A percentile compares a stretch with the other conserved stretches of the same genome.
Evolutionary conservation across 2,113 vertebrate species (phyloP).

Genomic region (Myrmecobius fasciatus): DNA sequence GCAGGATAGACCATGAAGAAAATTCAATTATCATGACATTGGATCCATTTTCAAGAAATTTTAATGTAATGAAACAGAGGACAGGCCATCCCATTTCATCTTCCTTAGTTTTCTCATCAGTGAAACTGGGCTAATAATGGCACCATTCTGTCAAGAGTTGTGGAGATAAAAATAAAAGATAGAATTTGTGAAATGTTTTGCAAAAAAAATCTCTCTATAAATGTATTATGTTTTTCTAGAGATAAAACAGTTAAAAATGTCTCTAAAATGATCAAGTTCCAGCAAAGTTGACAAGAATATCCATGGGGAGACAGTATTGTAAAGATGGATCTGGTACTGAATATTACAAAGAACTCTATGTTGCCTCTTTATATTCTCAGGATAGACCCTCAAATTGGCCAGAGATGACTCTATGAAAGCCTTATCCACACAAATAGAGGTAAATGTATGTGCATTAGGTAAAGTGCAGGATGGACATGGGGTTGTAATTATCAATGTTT

Average conservation of each 20-base stretch:
- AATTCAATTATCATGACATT: background rate
- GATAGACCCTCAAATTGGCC: background rate
- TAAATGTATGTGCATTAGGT: background rate
- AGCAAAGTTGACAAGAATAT: background rate
- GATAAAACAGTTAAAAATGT: background rate
- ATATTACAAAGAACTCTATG: background rate
- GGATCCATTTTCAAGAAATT: background rate
- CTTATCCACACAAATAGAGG: background rate
- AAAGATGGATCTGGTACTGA: background rate
- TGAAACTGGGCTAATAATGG: background rate
- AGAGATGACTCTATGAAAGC: background rate
- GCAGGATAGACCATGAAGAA: background rate
- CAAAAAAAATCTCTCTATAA: too few species aligned
- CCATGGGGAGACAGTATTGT: background rate
- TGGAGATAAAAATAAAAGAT: background rate
- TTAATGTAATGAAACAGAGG: background rate
- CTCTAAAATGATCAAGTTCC: background rate
- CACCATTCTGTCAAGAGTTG: background rate
- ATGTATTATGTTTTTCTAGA: background rate
- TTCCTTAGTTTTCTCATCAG: background rate
- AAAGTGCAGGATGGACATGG: too few species aligned
- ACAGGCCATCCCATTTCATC: background rate
- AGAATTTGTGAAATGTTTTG: background rate
- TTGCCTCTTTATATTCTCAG: background rate
- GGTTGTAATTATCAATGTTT: background rate